A percentile compares a stretch with the other conserved stretches of the same genome.
Evolutionary conservation across 2,113 vertebrate genomes (phyloP).

Genomic region (Desmodus rotundus): DNA sequence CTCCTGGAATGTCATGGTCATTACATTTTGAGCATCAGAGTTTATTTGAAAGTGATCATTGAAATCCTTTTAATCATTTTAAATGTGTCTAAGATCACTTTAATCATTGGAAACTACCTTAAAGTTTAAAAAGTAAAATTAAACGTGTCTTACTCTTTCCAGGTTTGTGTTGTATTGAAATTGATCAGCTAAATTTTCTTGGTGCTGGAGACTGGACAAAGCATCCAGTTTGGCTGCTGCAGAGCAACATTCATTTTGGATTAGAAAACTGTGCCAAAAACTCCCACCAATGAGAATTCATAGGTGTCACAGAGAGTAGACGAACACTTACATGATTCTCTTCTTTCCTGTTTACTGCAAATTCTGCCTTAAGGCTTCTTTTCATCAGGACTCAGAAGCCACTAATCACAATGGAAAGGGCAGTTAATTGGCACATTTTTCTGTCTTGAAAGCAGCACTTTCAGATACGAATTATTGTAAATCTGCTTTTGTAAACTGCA

Average conservation of each 20-base stretch:
- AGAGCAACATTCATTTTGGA: slow-evolving; percentile 34
- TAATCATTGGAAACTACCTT: slow-evolving; percentile 57
- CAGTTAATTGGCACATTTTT: slow-evolving; percentile 73
- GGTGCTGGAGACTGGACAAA: slow-evolving; percentile 64
- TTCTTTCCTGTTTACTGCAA: slow-evolving; percentile 73
- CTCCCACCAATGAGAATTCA: slow-evolving; percentile 59
- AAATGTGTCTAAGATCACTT: too few species aligned
- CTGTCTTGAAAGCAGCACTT: slow-evolving; percentile 73
- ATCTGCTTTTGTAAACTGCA: slow-evolving; percentile 85
- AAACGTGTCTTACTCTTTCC: slow-evolving; percentile 55
- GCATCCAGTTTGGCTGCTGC: slow-evolving; percentile 10
- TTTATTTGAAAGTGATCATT: slow-evolving; percentile 58
- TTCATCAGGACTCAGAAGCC: slow-evolving; percentile 70
- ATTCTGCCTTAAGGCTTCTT: slow-evolving; percentile 76
- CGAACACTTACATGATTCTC: slow-evolving; percentile 56
- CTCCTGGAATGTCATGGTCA: slow-evolving; percentile 58
- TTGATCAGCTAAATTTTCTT: slow-evolving; percentile 58
- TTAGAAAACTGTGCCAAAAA: slow-evolving; percentile 70
- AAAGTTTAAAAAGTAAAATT: slow-evolving; percentile 12
- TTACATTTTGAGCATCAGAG: slow-evolving; percentile 69
- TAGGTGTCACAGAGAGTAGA: slow-evolving; percentile 46
- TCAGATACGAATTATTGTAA: slow-evolving; percentile 74
- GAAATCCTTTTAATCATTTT: too few species aligned
- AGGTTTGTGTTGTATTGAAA: slow-evolving; percentile 43
- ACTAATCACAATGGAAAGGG: slow-evolving; percentile 76